Evolutionary conservation across 2,113 vertebrate genomes (phyloP).

Genomic region (Nibea coibor): DNA sequence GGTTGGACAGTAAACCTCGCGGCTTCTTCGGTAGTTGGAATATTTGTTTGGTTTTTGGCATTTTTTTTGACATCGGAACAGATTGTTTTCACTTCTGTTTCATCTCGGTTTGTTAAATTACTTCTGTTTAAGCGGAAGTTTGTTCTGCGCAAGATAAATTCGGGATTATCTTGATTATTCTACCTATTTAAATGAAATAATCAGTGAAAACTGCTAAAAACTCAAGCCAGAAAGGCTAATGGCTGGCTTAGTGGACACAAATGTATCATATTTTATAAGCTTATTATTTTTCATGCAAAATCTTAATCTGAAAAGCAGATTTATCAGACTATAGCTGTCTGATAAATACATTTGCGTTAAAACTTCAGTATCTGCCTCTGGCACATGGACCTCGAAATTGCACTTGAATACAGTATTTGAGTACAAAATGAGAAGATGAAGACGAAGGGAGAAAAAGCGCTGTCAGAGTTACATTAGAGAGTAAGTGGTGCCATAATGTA

Average conservation of each 20-base stretch:
- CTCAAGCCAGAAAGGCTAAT: neutral
- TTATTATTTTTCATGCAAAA: neutral
- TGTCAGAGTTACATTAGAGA: slow-evolving; percentile 47
- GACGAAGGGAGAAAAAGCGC: slow-evolving; percentile 22
- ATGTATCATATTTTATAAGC: neutral
- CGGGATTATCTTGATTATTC: too few relatives aligned
- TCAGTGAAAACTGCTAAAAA: too few relatives aligned
- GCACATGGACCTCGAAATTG: neutral
- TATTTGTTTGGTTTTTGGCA: slow-evolving; percentile 3
- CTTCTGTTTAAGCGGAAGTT: too few relatives aligned
- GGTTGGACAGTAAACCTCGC: slow-evolving; percentile 7
- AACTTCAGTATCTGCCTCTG: neutral
- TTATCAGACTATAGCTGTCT: too few relatives aligned
- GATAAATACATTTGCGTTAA: neutral
- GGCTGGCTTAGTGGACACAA: neutral
- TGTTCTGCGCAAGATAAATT: too few relatives aligned
- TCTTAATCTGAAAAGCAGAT: neutral
- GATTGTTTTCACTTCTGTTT: too few relatives aligned
- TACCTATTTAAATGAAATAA: too few relatives aligned
- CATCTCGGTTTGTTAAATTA: too few relatives aligned
- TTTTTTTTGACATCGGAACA: too few relatives aligned
- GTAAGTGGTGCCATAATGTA: slow-evolving; percentile 67
- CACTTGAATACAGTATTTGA: neutral
- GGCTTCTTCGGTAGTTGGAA: neutral
- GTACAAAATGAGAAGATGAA: neutral